Conservation (phyloP, 2,113 vertebrate species). For the Bettongia penicillata region DNA sequence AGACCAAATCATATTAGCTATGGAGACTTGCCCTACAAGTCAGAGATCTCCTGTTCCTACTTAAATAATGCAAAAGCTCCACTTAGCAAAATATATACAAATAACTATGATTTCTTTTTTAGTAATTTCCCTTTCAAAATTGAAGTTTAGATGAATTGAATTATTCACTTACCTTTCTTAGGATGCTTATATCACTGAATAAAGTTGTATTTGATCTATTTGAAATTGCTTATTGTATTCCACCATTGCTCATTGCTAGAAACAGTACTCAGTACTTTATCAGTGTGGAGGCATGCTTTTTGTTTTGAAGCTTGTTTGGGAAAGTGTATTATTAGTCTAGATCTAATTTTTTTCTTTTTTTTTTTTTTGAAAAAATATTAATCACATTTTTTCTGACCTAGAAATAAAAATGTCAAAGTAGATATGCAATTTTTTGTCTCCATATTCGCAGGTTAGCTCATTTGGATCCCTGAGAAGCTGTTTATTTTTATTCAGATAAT, state of each 20-base stretch:
- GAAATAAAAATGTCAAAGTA: slow-evolving; percentile 41
- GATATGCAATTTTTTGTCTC: slow-evolving; percentile 42
- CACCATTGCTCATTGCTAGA: slow-evolving; percentile 49
- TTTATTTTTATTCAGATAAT: slow-evolving; percentile 60
- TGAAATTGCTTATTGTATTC: slow-evolving; percentile 50
- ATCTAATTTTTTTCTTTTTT: background rate
- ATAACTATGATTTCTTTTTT: slow-evolving; percentile 25
- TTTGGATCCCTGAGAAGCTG: slow-evolving; percentile 45
- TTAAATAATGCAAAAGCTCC: slow-evolving; percentile 28
- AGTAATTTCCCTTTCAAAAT: slow-evolving; percentile 35
- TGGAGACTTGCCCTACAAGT: slow-evolving; percentile 16
- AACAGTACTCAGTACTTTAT: background rate
- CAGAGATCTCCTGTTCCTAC: slow-evolving; percentile 21
- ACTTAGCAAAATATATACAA: slow-evolving; percentile 44
- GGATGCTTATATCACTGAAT: slow-evolving; percentile 43
- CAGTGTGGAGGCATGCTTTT: slow-evolving; percentile 30
- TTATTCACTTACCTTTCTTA: slow-evolving; percentile 38
- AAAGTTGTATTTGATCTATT: slow-evolving; percentile 50
- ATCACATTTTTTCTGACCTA: background rate
- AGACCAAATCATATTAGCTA: slow-evolving; percentile 33
- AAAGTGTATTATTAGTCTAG: background rate
- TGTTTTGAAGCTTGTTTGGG: slow-evolving; percentile 26
- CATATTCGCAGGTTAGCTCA: slow-evolving; percentile 47
- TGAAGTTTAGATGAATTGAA: slow-evolving; percentile 48
- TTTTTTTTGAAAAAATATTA: background rate